Evolutionary conservation across 2,888 invertebrate species (phyloP).

Genomic region (Stenodera caucasica): DNA sequence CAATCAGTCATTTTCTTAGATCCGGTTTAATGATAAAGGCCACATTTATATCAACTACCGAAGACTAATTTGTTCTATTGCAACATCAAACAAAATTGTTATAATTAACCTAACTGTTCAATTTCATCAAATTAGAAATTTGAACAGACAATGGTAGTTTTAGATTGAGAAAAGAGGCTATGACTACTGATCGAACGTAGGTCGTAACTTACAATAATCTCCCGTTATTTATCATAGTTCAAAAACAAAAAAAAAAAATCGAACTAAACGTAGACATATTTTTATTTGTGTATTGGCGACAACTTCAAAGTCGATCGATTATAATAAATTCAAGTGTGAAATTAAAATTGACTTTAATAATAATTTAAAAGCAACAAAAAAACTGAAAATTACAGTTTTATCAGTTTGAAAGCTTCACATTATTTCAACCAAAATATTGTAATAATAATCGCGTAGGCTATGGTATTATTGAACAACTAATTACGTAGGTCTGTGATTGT

Average conservation of each 20-base stretch:
- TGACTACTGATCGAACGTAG: background rate
- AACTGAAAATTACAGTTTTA: constrained; percentile 11
- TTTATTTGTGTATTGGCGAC: background rate
- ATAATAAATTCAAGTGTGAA: constrained; percentile 26
- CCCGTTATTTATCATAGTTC: background rate
- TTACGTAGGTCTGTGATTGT: constrained; percentile 28
- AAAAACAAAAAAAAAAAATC: too few species aligned
- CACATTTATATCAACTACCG: too few species aligned
- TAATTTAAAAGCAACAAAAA: constrained; percentile 8
- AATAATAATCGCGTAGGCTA: constrained; percentile 10
- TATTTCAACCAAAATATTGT: constrained; percentile 19
- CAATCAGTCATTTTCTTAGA: background rate
- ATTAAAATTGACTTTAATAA: constrained; percentile 29
- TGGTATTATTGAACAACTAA: constrained; percentile 27
- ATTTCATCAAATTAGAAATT: constrained; percentile 12
- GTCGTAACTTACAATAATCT: background rate
- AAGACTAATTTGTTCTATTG: constrained; percentile 12
- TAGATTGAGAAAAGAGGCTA: too few species aligned
- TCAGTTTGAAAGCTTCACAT: constrained; percentile 8
- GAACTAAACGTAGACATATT: too few species aligned
- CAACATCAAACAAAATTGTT: constrained; percentile 12
- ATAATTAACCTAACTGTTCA: constrained; percentile 12
- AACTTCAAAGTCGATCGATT: constrained; percentile 13
- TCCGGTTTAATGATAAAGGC: background rate
- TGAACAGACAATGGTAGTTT: background rate